Evolutionary conservation across 2,888 invertebrate species (phyloP), one percentile per base, ranked within the genome.

Genomic region (Latrodectus elegans): DNA sequence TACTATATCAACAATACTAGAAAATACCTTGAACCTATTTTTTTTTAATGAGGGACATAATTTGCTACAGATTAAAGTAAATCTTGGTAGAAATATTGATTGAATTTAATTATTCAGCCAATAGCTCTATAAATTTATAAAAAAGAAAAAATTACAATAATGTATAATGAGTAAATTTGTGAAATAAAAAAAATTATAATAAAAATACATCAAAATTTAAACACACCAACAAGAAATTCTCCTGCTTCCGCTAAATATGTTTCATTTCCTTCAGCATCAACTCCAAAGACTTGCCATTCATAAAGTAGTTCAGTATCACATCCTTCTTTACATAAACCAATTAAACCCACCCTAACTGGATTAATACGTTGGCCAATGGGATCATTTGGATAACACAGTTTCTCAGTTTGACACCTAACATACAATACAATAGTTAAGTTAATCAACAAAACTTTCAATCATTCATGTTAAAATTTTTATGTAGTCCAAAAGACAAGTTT

Each of bases 281-380:
- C 89, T 12, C 90, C 90, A 83, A 81, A 90, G 12, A 91, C 81
- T 70, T 84, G 89, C 91, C 91, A 91, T 53, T 89, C 85, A 74
- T 90, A 91, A 1, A 81, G 22, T 15, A 91, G 82, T 53, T 89
- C 89, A 38, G 90, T 89, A 79, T 90, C 90, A 73, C 91, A 91
- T 38, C 86, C 89, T 71, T 91, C 90, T 17, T 82, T 89, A 71
- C 91, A 91, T n/a, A 89, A 68, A 17, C 90, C 91, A 53, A 89
- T 88, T 14, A 90, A 79, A 11, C 90, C 91, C 38, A 91, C 90
- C 65, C 91, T 88, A 11, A 90, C 90, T 11, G 91, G 90, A 86
- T 91, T 91, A 15, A 91, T 91, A 26, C 90, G 87, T 65, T 90
- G 90, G 10, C 91, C 91, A 71, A 90, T 89, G 6, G 90, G 90